A percentile compares a stretch with the other conserved stretches of the same genome.
Evolutionary conservation across 92 coral and sea anemone species (phyloP).

Genomic region (Nematostella vectensis): DNA sequence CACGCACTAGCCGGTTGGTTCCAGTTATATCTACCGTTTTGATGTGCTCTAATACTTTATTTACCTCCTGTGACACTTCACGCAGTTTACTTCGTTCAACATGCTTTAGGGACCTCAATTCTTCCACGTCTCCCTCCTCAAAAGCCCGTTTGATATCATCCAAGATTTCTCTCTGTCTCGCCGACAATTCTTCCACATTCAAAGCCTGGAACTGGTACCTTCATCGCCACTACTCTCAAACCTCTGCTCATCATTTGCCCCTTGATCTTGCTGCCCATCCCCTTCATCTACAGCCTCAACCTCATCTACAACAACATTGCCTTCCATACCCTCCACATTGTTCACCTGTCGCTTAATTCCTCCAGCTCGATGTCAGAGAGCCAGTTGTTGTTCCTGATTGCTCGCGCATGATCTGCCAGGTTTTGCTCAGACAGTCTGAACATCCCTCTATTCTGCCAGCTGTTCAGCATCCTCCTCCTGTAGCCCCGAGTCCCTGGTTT

Average conservation of each 20-base stretch:
- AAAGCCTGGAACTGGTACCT: too few species aligned
- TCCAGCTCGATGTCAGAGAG: conserved; percentile 6
- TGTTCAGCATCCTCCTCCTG: conserved; percentile 1
- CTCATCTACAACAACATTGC: background rate
- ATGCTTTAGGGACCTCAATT: background rate
- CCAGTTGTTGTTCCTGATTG: conserved; percentile 1
- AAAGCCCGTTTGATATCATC: too few species aligned
- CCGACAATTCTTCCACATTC: too few species aligned
- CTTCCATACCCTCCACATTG: too few species aligned
- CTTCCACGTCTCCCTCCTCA: too few species aligned
- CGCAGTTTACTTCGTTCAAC: background rate
- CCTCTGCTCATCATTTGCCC: too few species aligned
- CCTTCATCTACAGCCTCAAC: conserved; percentile 2
- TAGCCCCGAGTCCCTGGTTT: too few species aligned
- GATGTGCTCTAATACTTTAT: conserved; percentile 2
- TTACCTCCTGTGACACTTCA: background rate
- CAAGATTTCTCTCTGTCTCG: too few species aligned
- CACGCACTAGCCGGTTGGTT: too few species aligned
- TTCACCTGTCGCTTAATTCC: too few species aligned
- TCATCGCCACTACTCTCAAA: too few species aligned
- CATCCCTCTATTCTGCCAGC: conserved; percentile 10
- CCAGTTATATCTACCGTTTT: conserved; percentile 3
- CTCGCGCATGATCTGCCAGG: conserved; percentile 10
- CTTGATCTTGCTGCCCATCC: too few species aligned
- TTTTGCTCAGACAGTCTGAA: conserved; percentile 4